These are phyloP conservation scores for Tenthredo mesomela DNA, from an alignment of 2,888 invertebrate genomes.

Conservation along the genomic window DNA sequence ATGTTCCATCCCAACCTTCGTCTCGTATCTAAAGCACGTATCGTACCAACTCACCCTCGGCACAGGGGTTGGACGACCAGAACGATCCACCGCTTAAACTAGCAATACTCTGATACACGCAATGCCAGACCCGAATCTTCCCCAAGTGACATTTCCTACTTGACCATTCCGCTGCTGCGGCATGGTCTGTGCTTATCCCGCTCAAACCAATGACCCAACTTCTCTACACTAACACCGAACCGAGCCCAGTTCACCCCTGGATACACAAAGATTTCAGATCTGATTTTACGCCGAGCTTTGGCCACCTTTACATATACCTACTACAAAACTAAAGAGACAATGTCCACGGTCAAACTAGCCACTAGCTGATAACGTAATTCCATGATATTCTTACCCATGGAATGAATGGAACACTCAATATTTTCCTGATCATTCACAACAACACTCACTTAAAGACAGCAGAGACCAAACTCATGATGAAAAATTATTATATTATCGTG, in stretches of 20 bases:
- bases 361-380: slow-evolving; percentile 6
- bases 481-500: not conserved
- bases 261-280: slow-evolving; percentile 19
- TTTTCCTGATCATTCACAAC: not conserved
- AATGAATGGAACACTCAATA: not conserved
- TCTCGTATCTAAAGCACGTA: slow-evolving; percentile 35
- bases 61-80: slow-evolving; percentile 2
- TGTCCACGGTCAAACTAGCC: not conserved
- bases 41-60: slow-evolving; percentile 5
- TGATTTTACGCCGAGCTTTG: slow-evolving; percentile 9
- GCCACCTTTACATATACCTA: not conserved
- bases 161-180: slow-evolving; percentile 21
- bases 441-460: not conserved
- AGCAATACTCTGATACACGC: slow-evolving; percentile 20
- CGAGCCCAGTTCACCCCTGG: not conserved
- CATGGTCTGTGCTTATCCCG: slow-evolving; percentile 25
- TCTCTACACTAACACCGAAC: slow-evolving; percentile 2
- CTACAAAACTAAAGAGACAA: not conserved
- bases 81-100: slow-evolving; percentile 18
- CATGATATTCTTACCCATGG: not conserved
- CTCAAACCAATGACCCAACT: slow-evolving; percentile 30
- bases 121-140: slow-evolving; percentile 22
- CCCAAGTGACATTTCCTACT: slow-evolving; percentile 16
- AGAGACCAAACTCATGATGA: too few species aligned
- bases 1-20: not conserved